These are phyloP conservation scores for Nasonia vitripennis DNA, from an alignment of 1,140 invertebrate species.

Conservation along the genomic window DNA sequence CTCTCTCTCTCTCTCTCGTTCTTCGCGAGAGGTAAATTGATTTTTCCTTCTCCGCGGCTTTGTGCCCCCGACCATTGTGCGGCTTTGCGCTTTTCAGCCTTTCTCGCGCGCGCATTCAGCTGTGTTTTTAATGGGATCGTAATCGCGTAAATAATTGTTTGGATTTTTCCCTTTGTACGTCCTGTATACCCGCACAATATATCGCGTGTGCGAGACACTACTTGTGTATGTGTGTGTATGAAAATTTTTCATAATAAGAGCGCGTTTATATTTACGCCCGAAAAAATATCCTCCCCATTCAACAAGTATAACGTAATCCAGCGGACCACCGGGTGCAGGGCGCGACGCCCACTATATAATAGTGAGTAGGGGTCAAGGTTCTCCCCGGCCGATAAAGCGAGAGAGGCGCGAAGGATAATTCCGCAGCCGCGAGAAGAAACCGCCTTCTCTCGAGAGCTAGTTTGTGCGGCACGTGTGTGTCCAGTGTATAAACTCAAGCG, in stretches of 20 bases:
- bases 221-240: too few species aligned
- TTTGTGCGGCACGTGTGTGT: constrained; percentile 28
- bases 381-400: background rate
- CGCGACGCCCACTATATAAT: background rate
- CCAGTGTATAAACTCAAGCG: constrained; percentile 44
- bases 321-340: background rate
- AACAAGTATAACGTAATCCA: background rate
- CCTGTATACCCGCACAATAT: background rate
- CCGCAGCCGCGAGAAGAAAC: constrained; percentile 38
- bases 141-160: constrained; percentile 41
- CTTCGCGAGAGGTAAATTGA: background rate
- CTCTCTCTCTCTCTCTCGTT: background rate
- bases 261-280: background rate
- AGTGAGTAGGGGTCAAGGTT: background rate
- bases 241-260: background rate
- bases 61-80: background rate
- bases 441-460: constrained; percentile 49
- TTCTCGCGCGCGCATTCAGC: background rate
- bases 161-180: constrained; percentile 36
- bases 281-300: background rate
- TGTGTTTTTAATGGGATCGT: constrained; percentile 18
- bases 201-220: background rate
- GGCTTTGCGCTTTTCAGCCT: constrained; percentile 12
- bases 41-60: background rate
- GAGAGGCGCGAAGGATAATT: background rate